phyloP scores from a whole-genome alignment of 2,888 invertebrate genomes.

The Chrysolina haemoptera region DNA sequence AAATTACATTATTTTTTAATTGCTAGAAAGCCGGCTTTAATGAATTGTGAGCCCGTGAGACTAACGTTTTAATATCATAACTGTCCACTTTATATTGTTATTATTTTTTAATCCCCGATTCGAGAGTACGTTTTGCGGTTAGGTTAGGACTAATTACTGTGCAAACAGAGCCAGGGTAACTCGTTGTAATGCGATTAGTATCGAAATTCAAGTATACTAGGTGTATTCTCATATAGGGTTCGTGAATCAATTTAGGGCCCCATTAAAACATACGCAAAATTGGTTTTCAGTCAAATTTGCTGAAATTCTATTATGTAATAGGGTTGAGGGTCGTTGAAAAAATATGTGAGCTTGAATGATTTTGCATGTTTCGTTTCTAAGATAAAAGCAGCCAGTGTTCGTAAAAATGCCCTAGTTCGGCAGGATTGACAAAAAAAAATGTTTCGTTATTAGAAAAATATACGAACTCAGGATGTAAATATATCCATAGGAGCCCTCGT shows the following conservation, averaged over 20 bases:
- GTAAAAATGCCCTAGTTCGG: too few species aligned
- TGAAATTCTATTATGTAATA: too few species aligned
- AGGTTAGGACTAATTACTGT: conserved; percentile 20
- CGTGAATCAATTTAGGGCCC: background rate
- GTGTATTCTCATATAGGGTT: background rate
- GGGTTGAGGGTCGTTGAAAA: too few species aligned
- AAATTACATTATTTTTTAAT: conserved; percentile 49
- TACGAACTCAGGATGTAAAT: too few species aligned
- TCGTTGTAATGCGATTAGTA: conserved; percentile 18
- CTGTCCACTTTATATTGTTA: conserved; percentile 41
- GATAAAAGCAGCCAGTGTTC: too few species aligned
- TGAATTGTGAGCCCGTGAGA: conserved; percentile 45
- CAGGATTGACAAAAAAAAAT: too few species aligned
- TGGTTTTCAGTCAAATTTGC: too few species aligned
- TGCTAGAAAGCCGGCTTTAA: conserved; percentile 46
- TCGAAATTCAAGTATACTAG: background rate
- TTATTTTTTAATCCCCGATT: conserved; percentile 28
- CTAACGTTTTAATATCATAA: conserved; percentile 44
- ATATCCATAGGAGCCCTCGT: too few species aligned
- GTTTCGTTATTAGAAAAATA: too few species aligned
- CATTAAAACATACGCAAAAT: too few species aligned
- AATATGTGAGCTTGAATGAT: too few species aligned
- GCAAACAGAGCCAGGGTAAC: background rate
- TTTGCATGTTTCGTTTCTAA: too few species aligned
- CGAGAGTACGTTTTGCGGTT: conserved; percentile 12